Evolutionary conservation across 2,797 vertebrate species (phyloP).

Genomic region (Limnodromus scolopaceus): DNA sequence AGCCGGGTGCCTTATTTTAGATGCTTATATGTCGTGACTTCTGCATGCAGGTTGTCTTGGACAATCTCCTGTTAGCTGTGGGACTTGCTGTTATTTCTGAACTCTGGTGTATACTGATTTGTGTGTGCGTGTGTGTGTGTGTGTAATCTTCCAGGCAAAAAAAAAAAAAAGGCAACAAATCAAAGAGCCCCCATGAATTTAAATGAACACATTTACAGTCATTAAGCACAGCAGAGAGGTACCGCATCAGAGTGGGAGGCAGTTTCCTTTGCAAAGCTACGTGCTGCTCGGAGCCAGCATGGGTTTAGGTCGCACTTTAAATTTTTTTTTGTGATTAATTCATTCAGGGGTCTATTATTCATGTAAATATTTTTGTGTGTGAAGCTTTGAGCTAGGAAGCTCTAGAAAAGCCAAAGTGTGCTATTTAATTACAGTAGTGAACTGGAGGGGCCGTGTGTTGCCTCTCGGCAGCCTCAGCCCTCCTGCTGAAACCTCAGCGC

Average conservation of each 20-base stretch:
- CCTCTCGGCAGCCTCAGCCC: neutral
- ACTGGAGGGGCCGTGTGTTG: rapidly evolving
- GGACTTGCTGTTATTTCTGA: conserved; percentile 4
- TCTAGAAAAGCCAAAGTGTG: neutral
- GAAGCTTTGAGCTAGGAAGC: neutral
- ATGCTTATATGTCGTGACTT: neutral
- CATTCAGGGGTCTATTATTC: neutral
- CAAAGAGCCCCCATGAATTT: conserved; percentile 56
- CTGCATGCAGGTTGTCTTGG: neutral
- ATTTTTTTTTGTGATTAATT: conserved; percentile 30
- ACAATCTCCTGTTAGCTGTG: neutral
- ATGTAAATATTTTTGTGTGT: conserved; percentile 46
- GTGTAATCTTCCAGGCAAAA: neutral
- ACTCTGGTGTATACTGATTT: neutral
- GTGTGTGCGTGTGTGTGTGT: neutral
- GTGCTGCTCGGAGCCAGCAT: conserved; percentile 43
- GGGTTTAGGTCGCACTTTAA: conserved; percentile 30
- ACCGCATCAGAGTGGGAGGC: conserved; percentile 19
- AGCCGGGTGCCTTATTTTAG: neutral
- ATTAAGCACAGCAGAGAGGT: conserved; percentile 51
- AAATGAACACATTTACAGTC: conserved; percentile 65
- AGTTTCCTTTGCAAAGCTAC: conserved; percentile 32
- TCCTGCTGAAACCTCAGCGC: neutral
- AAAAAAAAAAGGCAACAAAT: neutral
- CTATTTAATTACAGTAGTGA: neutral